Conservation (phyloP, 2,113 vertebrate genomes). For the Scalopus aquaticus region DNA sequence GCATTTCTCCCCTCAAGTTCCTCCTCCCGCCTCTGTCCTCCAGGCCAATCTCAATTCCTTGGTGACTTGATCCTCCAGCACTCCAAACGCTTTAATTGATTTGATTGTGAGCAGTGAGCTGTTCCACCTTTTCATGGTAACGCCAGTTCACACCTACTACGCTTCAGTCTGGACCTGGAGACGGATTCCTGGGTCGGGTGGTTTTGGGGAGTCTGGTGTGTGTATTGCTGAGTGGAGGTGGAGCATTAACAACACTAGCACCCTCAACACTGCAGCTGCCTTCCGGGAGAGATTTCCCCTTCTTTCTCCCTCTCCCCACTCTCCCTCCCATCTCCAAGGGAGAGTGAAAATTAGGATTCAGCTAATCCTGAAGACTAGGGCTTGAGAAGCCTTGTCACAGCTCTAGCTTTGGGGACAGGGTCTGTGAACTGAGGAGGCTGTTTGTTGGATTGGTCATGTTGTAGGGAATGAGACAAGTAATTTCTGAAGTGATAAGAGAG, state of each 20-base stretch:
- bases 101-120: neutral
- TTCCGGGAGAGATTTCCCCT: neutral
- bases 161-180: neutral
- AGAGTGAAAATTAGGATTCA: neutral
- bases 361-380: neutral
- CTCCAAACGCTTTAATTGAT: neutral
- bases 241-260: neutral
- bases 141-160: accelerated
- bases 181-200: neutral
- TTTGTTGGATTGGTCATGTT: neutral
- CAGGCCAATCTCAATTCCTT: neutral
- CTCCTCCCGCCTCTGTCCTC: neutral
- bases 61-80: neutral
- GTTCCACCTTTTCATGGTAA: accelerated
- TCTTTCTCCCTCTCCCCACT: neutral
- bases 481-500: slow-evolving; percentile 21
- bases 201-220: neutral
- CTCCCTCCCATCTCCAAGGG: neutral
- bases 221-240: neutral
- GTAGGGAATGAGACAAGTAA: neutral
- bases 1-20: neutral
- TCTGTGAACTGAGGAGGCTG: neutral
- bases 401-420: neutral
- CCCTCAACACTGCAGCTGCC: neutral
- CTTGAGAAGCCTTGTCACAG: neutral